Conservation (phyloP, 2,888 invertebrate genomes). For the Smittia aterrima region DNA sequence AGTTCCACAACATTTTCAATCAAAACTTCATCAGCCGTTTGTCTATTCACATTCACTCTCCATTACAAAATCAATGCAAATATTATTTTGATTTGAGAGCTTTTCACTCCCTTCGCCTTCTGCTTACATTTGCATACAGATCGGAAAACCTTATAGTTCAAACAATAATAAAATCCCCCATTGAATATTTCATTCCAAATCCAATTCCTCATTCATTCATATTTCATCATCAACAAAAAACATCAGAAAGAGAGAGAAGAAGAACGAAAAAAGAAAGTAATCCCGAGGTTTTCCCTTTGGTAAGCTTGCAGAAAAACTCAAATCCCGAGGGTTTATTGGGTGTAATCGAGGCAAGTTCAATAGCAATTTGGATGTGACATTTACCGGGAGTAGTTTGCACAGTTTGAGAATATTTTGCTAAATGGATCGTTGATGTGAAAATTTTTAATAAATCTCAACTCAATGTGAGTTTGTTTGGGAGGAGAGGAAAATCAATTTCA, state of each 20-base stretch:
- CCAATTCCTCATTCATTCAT: neutral
- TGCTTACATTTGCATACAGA: neutral
- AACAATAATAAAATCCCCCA: neutral
- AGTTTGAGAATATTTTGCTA: neutral
- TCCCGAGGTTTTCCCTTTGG: neutral
- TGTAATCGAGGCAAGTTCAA: constrained; percentile 1
- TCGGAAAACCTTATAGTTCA: neutral
- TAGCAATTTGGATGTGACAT: neutral
- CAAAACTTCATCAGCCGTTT: too few relatives aligned
- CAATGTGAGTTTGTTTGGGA: neutral
- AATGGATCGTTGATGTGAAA: neutral
- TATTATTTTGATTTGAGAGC: constrained; percentile 3
- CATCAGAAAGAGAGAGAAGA: neutral
- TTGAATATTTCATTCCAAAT: constrained; percentile 7
- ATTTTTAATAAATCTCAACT: constrained; percentile 21
- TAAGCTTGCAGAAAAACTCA: neutral
- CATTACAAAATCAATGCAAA: neutral
- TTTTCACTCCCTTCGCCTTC: neutral
- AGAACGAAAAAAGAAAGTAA: neutral
- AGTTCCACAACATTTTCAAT: too few relatives aligned
- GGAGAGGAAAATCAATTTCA: constrained; percentile 30
- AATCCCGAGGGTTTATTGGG: neutral
- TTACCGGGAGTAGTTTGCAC: neutral
- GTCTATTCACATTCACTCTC: neutral
- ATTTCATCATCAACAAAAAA: neutral